Conservation (phyloP, 2,113 vertebrate genomes). For the Nanorana parkeri region DNA sequence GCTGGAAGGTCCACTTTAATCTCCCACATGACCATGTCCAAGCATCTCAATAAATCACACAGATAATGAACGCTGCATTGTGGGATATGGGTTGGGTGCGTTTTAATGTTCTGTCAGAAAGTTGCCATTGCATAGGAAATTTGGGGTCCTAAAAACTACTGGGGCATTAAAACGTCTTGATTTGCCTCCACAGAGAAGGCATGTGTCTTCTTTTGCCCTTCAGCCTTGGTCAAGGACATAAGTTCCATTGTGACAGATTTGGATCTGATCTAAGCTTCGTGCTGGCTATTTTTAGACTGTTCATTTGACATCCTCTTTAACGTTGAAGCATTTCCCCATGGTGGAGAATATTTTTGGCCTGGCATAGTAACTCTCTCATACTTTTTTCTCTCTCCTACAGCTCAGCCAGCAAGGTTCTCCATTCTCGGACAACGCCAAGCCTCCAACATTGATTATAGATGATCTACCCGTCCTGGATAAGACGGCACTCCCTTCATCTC, state of each 20-base stretch:
- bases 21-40: too few species aligned
- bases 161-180: too few species aligned
- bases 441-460: not conserved
- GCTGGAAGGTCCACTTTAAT: too few species aligned
- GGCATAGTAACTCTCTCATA: not conserved
- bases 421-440: not conserved
- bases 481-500: not conserved
- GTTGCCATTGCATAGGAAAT: too few species aligned
- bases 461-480: not conserved
- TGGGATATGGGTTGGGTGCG: too few species aligned
- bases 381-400: not conserved
- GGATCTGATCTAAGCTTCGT: not conserved
- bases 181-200: not conserved
- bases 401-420: conserved; percentile 7
- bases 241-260: not conserved
- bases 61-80: too few species aligned
- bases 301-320: not conserved
- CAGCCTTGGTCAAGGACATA: not conserved
- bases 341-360: not conserved
- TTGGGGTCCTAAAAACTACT: not conserved
- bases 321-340: not conserved
- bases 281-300: not conserved
- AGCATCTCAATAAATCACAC: too few species aligned
- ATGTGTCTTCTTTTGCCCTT: not conserved
- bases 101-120: too few species aligned